Base-by-base conservation (phyloP, 1,140 invertebrate species). In the Spodoptera litura region DNA sequence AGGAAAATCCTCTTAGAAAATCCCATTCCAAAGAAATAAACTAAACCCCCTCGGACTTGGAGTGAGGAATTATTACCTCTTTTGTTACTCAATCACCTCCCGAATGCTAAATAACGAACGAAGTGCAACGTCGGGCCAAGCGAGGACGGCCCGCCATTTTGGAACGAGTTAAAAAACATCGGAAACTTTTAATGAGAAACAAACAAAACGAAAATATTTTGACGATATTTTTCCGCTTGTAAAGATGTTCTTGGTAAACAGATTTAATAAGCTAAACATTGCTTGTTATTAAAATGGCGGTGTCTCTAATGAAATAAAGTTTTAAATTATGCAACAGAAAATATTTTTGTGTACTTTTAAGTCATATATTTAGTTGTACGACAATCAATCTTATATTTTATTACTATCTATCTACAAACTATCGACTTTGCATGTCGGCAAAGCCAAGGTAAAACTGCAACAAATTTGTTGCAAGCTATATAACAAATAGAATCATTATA, bases 111-210 rank as follows among this genome's bases (percentile, higher is more conserved):
- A 70, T 70, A 70, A 70, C 3, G 49, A 68, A 68, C 44, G 25
- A 53, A 70, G 12, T 70, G 66, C 66, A 53, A 52, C 49, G 44
- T 66, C 44, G 66, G 49, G 27, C 13, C 12, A 52, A 68, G 25
- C 66, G n/a, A 27, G 15, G 44, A 12, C 35, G 12, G 52, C 31
- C 66, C 49, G 49, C 52, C 52, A 25, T 70, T 70, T 70, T 55
- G 13, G 52, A 56, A 56, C 51, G n/a, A 31, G 49, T 70, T 31
- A 25, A 70, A 70, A 70, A 70, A 70, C 44, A 70, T 25, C 38
- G 49, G 25, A 31, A 70, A 70, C 49, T 70, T 66, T 66, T 66
- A 66, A 66, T 66, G 62, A 66, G 38, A 66, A 49, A 66, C 62
- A 66, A 66, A 66, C 38, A 66, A 44, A n/a, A 49, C n/a, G n/a